phyloP scores from a whole-genome alignment of 2,113 vertebrate species.

The Strigops habroptila region DNA sequence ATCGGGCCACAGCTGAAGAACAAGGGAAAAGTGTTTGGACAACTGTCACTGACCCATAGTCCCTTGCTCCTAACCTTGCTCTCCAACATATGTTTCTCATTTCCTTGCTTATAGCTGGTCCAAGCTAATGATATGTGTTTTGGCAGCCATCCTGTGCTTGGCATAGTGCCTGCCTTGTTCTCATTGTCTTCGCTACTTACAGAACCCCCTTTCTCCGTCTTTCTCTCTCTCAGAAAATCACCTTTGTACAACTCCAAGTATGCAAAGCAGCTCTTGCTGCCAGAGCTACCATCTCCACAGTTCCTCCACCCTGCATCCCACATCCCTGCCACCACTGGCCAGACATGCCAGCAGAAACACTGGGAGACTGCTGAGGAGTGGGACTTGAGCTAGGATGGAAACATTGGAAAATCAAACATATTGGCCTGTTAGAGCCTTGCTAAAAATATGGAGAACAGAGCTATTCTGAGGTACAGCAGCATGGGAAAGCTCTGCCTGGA shows the following conservation, averaged over 20 bases:
- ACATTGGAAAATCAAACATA: constrained; percentile 97
- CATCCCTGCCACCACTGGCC: neutral
- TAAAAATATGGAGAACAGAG: constrained; percentile 93
- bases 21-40: constrained; percentile 78
- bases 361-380: constrained; percentile 74
- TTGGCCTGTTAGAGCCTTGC: constrained; percentile 85
- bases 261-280: constrained; percentile 73
- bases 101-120: constrained; percentile 83
- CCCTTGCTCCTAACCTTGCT: constrained; percentile 78
- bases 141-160: constrained; percentile 79
- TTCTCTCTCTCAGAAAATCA: constrained; percentile 70
- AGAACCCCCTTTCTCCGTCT: constrained; percentile 79
- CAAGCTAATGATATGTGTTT: constrained; percentile 85
- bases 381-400: constrained; percentile 81
- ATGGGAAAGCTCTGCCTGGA: constrained; percentile 92
- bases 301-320: neutral
- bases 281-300: constrained; percentile 72
- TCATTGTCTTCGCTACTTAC: constrained; percentile 84
- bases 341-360: constrained; percentile 34
- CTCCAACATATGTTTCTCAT: constrained; percentile 83
- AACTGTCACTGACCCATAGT: constrained; percentile 79
- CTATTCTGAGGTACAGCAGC: constrained; percentile 89
- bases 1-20: constrained; percentile 78
- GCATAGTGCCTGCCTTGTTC: constrained; percentile 82
- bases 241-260: constrained; percentile 78